Base-by-base conservation (phyloP, 2,797 vertebrate species). In the Etheostoma perlongum region DNA sequence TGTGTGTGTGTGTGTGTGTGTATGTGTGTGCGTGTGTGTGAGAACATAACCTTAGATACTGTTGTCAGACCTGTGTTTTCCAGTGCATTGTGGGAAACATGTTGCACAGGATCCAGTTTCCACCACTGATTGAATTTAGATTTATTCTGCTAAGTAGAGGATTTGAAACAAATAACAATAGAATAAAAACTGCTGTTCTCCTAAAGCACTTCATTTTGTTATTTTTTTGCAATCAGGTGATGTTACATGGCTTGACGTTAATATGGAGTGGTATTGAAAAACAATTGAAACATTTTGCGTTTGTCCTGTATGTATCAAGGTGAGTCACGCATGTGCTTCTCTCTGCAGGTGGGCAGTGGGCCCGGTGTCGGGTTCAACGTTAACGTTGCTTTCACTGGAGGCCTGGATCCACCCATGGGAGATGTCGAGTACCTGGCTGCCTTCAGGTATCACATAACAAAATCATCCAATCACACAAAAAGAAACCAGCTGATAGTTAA, bases 301-400 rank as follows among this genome's bases (percentile, higher is more conserved):
- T 40, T 3, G 36, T 44, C 5, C 16, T 1, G 48, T 36, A 2
- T 3, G 4, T 51, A 42, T 25, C n/a, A 48, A 14, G 42, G 18
- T 36, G 47, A 68, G 25, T 74, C 44, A 23, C 67, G 1, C 2
- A 1, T 14, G 21, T 66, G 61, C 8, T 59, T 19, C 33, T 66
- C 40, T 78, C 78, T 69, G 14, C 93, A 99, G 98, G 97, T 99
- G 88, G 98, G 98, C 88, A 96, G 96, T 0, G 97, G 97, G 13
- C 93, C 96, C 0, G 98, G 97, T 33, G 94, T 96, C 27, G 97
- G 98, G 42, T 99, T 98, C 85, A 99, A 97, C 0, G 96, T 99
- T 59, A 99, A 99, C 48, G 96, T 99, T 70, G 97, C 98, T n/a
- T 99, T 98, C 87, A 97, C 97, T 0, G 97, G 98, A 0, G 98